Base-by-base conservation (phyloP, 1,140 invertebrate genomes). In the Steinernema khuongi region DNA sequence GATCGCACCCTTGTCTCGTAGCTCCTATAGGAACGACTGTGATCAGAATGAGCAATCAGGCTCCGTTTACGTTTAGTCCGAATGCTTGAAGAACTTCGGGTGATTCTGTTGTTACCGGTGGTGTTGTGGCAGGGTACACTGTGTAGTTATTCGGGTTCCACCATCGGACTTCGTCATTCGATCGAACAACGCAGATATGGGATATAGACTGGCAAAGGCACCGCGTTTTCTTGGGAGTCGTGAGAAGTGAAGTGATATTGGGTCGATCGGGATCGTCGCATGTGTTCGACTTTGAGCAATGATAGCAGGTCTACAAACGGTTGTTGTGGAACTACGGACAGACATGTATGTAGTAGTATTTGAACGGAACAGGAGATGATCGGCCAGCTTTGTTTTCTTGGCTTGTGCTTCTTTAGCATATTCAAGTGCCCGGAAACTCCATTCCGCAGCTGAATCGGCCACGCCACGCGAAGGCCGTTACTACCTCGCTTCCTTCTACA, bases 141-240 rank as follows among this genome's bases (percentile, higher is more conserved):
- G 79, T 75, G 43, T 84, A 84, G 66, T 85, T 84, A 33, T 84
- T 70, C 17, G 82, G 82, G 78, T 85, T 83, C 83, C 82, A 85
- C 82, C 82, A 84, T 50, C 74, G 41, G 31, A 84, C 78, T 44
- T 84, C 83, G 18, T 79, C 74, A 28, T 73, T 72, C 17, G 71
- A 33, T 50, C 76, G 67, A 14, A 82, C 68, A 50, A 84, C 74
- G 70, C 82, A 84, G 71, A 84, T 79, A 74, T 84, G 83, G 26
- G 82, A 84, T 28, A 84, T 73, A 11, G 81, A 74, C 71, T 84
- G 82, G 68, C 82, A 84, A 11, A 84, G 67, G 69, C 77, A 83
- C 22, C 33, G 50, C 17, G 26, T 74, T 68, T 67, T 60, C 33
- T 31, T 30, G 1, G 78, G 72, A 31, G 81, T 77, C n/a, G 68